Evolutionary conservation across 2,797 vertebrate genomes (phyloP).

Genomic region (Chiloscyllium punctatum): DNA sequence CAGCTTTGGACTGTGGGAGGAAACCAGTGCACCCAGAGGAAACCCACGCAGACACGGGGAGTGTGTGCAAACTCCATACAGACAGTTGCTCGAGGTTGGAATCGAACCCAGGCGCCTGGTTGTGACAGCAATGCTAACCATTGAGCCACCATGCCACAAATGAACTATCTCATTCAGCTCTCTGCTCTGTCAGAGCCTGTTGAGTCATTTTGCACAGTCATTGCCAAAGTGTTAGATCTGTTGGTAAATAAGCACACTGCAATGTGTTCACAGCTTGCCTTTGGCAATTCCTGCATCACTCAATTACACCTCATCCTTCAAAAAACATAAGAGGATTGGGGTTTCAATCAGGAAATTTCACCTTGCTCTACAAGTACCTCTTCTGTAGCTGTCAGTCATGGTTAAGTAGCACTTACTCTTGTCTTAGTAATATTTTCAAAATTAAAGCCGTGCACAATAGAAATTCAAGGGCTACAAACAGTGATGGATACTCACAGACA

Average conservation of each 20-base stretch:
- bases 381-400: not conserved
- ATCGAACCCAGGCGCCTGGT: too few relatives aligned
- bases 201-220: not conserved
- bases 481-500: not conserved
- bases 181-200: not conserved
- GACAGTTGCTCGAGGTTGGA: too few relatives aligned
- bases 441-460: not conserved
- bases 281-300: not conserved
- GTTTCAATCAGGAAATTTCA: not conserved
- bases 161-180: not conserved
- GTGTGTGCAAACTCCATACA: too few relatives aligned
- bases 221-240: not conserved
- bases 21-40: too few relatives aligned
- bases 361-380: not conserved
- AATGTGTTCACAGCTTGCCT: not conserved
- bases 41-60: too few relatives aligned
- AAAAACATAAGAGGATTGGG: not conserved
- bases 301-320: not conserved
- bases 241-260: not conserved
- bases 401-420: not conserved
- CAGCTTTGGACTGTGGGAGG: too few relatives aligned
- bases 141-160: too few relatives aligned
- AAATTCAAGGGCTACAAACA: not conserved
- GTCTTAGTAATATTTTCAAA: not conserved
- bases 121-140: too few relatives aligned